Percentiles rank a stretch among this genome's conserved stretches.
These are phyloP conservation scores for Leptoteleia sp. DNA, from an alignment of 1,140 invertebrate species.

Conservation along the genomic window DNA sequence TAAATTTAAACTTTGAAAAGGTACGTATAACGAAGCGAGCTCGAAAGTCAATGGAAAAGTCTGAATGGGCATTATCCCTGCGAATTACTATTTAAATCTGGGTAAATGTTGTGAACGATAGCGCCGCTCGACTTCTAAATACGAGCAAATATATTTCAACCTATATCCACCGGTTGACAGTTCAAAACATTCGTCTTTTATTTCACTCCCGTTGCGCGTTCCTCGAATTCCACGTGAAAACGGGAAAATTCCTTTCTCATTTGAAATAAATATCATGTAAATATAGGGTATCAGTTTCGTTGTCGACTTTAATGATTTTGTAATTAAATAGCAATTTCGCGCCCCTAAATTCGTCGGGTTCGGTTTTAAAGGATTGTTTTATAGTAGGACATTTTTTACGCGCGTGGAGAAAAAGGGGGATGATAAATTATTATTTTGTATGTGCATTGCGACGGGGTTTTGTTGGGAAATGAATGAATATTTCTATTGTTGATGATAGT, in stretches of 20 bases:
- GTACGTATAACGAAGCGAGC: slow-evolving; percentile 28
- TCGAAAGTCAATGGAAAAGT: slow-evolving; percentile 36
- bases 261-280: slow-evolving; percentile 21
- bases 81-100: slow-evolving; percentile 59
- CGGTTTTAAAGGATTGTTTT: too few species aligned
- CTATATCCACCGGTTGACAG: slow-evolving; percentile 45
- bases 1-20: slow-evolving; percentile 50
- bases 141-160: slow-evolving; percentile 56
- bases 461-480: too few species aligned
- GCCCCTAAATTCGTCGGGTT: too few species aligned
- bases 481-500: too few species aligned
- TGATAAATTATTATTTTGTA: too few species aligned
- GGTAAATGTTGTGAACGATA: slow-evolving; percentile 58
- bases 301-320: too few species aligned
- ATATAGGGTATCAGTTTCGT: too few species aligned
- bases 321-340: too few species aligned
- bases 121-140: slow-evolving; percentile 48
- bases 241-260: slow-evolving; percentile 29
- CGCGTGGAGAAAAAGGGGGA: too few species aligned
- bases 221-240: slow-evolving; percentile 39
- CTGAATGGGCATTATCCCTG: slow-evolving; percentile 48
- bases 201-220: slow-evolving; percentile 42
- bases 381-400: too few species aligned
- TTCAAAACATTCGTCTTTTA: slow-evolving; percentile 55
- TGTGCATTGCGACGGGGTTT: too few species aligned